phyloP scores from a whole-genome alignment of 2,888 invertebrate species.

The Eubasilissa splendida region DNA sequence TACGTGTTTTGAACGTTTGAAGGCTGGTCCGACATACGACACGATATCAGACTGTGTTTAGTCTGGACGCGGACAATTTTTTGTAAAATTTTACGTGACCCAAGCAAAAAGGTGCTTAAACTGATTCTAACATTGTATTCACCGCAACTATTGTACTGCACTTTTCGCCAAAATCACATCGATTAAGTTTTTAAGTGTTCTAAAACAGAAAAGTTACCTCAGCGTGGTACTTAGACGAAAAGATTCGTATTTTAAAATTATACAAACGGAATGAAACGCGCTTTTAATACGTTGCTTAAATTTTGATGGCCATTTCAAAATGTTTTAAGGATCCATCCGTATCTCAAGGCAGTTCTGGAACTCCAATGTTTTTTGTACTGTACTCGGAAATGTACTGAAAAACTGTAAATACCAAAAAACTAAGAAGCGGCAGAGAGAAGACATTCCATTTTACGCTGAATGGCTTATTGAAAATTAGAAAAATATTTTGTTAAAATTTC shows the following conservation, averaged over 20 bases:
- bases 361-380: conserved; percentile 18
- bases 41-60: conserved; percentile 20
- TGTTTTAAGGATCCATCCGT: background rate
- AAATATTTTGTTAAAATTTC: no score
- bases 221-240: background rate
- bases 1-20: conserved; percentile 49
- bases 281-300: background rate
- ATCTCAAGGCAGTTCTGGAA: background rate
- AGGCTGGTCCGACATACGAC: conserved; percentile 38
- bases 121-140: background rate
- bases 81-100: background rate
- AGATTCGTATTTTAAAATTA: background rate
- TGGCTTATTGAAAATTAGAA: no score
- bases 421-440: background rate
- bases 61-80: background rate
- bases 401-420: background rate
- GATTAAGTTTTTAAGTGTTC: background rate
- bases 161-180: background rate
- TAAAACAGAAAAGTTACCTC: no score
- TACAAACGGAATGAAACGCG: background rate
- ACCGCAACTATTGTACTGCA: background rate
- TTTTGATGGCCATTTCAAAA: background rate
- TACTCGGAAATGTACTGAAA: conserved; percentile 18
- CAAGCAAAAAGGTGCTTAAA: background rate
- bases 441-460: background rate